phyloP scores from a whole-genome alignment of 2,888 invertebrate species.

The Arctia plantaginis region DNA sequence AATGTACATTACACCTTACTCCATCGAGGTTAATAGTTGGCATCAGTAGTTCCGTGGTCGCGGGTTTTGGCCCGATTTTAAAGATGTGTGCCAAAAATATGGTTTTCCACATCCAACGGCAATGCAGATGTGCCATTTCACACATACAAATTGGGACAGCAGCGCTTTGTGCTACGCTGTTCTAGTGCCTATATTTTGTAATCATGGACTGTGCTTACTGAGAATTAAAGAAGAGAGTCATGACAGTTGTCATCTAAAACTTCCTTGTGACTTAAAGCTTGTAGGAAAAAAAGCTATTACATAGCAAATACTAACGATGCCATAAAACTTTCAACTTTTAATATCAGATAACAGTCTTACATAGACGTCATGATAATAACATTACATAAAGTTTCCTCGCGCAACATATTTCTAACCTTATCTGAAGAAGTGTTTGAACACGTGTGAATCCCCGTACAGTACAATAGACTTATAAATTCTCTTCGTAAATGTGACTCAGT shows the following conservation, averaged over 20 bases:
- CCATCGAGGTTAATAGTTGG: conserved; percentile 22
- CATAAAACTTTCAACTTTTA: neutral
- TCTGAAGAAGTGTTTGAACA: conserved; percentile 45
- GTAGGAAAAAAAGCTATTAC: neutral
- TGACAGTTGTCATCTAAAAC: neutral
- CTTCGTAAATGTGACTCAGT: conserved; percentile 48
- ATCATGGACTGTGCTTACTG: neutral
- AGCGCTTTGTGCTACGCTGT: conserved; percentile 41
- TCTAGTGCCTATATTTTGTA: too few species aligned
- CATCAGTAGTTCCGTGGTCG: conserved; percentile 40
- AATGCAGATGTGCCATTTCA: conserved; percentile 80
- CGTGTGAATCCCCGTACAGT: conserved; percentile 41
- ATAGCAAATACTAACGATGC: neutral
- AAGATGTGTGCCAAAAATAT: conserved; percentile 75
- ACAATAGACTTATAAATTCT: conserved; percentile 10
- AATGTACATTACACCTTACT: conserved; percentile 19
- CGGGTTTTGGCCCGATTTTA: conserved; percentile 64
- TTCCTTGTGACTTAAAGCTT: neutral
- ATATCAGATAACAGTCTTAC: neutral
- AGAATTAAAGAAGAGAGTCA: neutral
- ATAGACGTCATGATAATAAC: neutral
- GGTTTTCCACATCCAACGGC: conserved; percentile 68
- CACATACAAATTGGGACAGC: conserved; percentile 71
- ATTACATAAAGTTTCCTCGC: conserved; percentile 17
- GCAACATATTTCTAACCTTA: conserved; percentile 32